Conservation (phyloP, 2,113 vertebrate genomes). For the Rhagologus leucostigma region DNA sequence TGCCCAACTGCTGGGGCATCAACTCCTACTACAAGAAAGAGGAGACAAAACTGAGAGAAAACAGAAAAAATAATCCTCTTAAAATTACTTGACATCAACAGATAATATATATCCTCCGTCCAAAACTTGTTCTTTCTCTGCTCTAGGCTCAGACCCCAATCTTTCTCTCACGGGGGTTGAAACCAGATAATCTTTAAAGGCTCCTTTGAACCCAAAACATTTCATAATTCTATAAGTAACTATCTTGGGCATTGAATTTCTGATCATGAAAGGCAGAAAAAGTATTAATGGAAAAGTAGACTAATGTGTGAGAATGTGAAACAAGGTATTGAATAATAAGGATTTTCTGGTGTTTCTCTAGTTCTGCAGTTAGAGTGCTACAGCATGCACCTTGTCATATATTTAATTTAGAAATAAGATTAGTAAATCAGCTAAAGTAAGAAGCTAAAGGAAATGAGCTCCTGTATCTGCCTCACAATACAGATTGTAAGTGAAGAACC, state of each 20-base stretch:
- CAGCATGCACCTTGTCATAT: not conserved
- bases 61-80: not conserved
- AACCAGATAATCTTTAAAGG: not conserved
- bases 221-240: not conserved
- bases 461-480: not conserved
- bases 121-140: not conserved
- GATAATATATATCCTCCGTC: not conserved
- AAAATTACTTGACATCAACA: not conserved
- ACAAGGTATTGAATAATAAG: not conserved
- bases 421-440: not conserved
- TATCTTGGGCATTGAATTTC: not conserved
- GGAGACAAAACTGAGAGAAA: not conserved
- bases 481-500: not conserved
- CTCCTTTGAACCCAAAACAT: accelerated
- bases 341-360: not conserved
- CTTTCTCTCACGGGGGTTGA: not conserved
- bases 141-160: not conserved
- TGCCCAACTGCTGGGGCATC: not conserved
- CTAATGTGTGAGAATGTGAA: not conserved
- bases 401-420: not conserved
- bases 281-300: not conserved
- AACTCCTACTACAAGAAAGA: not conserved
- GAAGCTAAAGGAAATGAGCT: not conserved
- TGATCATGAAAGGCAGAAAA: not conserved
- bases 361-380: not conserved